These are phyloP conservation scores for Oryzias sinensis DNA, from an alignment of 2,797 vertebrate genomes.

Conservation along the genomic window DNA sequence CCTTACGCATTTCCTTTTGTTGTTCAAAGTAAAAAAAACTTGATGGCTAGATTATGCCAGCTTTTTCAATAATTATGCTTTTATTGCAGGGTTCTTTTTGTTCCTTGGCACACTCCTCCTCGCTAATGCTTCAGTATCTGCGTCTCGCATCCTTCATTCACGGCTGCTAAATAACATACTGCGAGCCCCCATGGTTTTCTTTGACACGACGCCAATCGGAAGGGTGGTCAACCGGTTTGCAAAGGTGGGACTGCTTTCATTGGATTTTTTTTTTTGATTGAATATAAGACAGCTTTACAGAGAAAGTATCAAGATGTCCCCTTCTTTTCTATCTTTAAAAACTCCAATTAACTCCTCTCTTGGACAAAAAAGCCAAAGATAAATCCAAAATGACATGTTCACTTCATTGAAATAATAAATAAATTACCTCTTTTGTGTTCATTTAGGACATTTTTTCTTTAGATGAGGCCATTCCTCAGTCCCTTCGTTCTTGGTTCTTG, in stretches of 20 bases:
- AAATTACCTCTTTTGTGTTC: neutral
- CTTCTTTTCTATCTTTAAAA: too few species aligned
- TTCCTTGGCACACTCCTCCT: conserved; percentile 72
- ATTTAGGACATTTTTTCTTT: conserved; percentile 90
- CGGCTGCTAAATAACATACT: conserved; percentile 86
- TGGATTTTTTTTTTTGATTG: too few species aligned
- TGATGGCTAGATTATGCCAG: neutral
- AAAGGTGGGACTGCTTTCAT: conserved; percentile 73
- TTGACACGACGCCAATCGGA: conserved; percentile 92
- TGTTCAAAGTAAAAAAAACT: neutral
- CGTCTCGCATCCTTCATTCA: conserved; percentile 82
- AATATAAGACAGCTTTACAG: too few species aligned
- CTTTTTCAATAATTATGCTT: neutral
- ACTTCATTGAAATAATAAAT: neutral
- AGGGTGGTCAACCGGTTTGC: conserved; percentile 95
- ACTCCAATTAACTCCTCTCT: too few species aligned
- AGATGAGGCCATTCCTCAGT: conserved; percentile 87
- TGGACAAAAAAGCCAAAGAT: too few species aligned
- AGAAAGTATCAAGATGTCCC: too few species aligned
- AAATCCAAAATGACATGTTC: too few species aligned
- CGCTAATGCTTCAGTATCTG: conserved; percentile 65
- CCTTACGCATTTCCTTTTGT: neutral
- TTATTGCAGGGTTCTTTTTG: conserved; percentile 73
- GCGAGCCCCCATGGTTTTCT: conserved; percentile 89
- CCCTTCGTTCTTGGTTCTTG: conserved; percentile 84